These are phyloP conservation scores for Peromyscus polionotus DNA, from an alignment of 2,113 vertebrate genomes.

Conservation along the genomic window DNA sequence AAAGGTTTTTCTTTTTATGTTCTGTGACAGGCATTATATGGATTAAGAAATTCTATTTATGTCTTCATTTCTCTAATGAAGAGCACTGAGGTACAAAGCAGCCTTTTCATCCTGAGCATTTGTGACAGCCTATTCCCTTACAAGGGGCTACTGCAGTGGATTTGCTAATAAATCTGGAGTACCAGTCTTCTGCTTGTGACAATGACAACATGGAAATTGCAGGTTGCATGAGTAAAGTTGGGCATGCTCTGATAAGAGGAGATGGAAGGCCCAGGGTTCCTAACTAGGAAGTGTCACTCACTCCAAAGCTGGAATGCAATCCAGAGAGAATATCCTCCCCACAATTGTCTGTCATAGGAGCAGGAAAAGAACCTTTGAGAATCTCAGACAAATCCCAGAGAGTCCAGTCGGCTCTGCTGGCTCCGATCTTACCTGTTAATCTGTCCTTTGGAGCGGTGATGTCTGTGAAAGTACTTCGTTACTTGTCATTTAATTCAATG, in stretches of 20 bases:
- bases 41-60: slow-evolving; percentile 78
- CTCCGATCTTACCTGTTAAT: background rate
- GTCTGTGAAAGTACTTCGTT: background rate
- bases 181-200: background rate
- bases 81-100: slow-evolving; percentile 71
- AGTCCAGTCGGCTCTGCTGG: background rate
- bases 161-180: background rate
- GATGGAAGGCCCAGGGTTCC: background rate
- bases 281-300: background rate
- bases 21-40: slow-evolving; percentile 57
- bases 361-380: background rate
- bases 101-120: slow-evolving; percentile 59
- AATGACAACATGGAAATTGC: background rate
- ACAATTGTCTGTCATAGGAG: background rate
- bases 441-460: background rate
- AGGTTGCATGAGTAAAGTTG: background rate
- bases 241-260: background rate
- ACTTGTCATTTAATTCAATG: background rate
- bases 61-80: slow-evolving; percentile 73
- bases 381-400: background rate
- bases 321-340: background rate
- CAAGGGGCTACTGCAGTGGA: slow-evolving; percentile 31
- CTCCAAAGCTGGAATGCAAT: background rate
- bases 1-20: background rate
- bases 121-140: slow-evolving; percentile 70